Conservation (phyloP, 2,888 invertebrate genomes). For the Leucoptera coffeella region DNA sequence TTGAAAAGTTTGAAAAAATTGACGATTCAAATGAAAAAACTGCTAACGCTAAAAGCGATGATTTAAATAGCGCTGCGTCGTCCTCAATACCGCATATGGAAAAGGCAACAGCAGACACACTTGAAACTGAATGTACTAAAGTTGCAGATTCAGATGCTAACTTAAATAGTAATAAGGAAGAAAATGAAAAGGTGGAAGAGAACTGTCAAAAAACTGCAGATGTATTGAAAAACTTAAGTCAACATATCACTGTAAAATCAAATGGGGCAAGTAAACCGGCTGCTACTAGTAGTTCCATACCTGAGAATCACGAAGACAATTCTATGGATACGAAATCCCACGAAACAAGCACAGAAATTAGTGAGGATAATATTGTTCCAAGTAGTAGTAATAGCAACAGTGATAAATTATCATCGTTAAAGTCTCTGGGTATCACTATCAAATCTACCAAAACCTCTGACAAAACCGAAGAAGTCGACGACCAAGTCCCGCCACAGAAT, state of each 20-base stretch:
- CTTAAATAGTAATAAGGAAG: too few relatives aligned
- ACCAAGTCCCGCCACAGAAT: too few relatives aligned
- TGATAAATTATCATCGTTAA: too few relatives aligned
- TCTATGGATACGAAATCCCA: not conserved
- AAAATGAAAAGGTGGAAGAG: constrained; percentile 1
- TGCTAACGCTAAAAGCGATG: constrained; percentile 7
- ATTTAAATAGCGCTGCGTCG: too few relatives aligned
- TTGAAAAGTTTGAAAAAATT: not conserved
- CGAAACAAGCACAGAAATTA: constrained; percentile 3
- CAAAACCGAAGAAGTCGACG: too few relatives aligned
- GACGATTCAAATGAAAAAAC: not conserved
- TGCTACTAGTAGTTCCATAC: constrained; percentile 1
- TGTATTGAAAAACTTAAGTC: not conserved
- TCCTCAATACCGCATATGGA: too few relatives aligned
- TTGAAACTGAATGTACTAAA: too few relatives aligned
- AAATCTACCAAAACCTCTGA: not conserved
- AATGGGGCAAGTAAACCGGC: not conserved
- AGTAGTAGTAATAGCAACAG: too few relatives aligned
- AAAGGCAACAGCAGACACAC: too few relatives aligned
- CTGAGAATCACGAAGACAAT: constrained; percentile 2
- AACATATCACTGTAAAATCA: not conserved
- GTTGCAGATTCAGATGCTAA: too few relatives aligned
- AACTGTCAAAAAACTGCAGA: constrained; percentile 3
- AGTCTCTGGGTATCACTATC: not conserved
- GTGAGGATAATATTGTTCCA: constrained; percentile 12